Evolutionary conservation across 1,140 invertebrate genomes (phyloP), one percentile per base, ranked within the genome.

Genomic region (Drosophila ogumai): DNA sequence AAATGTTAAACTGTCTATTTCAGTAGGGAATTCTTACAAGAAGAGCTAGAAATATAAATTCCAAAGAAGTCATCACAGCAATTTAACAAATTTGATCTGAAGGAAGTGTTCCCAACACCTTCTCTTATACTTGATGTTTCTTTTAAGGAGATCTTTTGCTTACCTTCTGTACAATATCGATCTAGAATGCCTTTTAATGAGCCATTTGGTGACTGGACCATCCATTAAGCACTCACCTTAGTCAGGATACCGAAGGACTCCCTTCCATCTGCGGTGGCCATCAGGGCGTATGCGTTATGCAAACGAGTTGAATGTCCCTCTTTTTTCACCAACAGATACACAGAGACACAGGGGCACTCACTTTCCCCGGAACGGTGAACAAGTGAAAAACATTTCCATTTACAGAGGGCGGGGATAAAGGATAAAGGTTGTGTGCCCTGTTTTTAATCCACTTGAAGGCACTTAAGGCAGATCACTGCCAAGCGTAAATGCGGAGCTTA

Each of bases 401-500:
- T 73, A 36, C 17, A 32, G 12, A 54, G 22, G n/a, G 22, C 22
- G 41, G 32, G 15, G 22, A 12, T n/a, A n/a, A n/a, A n/a, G n/a
- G n/a, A n/a, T n/a, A n/a, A n/a, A n/a, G 38, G 34, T 38, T 19
- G 43, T 63, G 57, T 59, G 67, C 75, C 75, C 76, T 87, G 72
- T 82, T 87, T 87, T 87, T 87, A 87, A 87, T 87, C 75, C 82
- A 82, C 84, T 87, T 82, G 66, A 72, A 77, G 82, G 66, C 75
- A 87, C 84, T 87, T 82, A 76, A 76, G 82, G 64, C 59, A 68
- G 63, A 65, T 76, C 64, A 63, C 49, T 75, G 81, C 80, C 80
- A 49, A 67, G 69, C 56, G 71, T 50, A 63, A 79, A 63, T 78
- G 80, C 47, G 74, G 28, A 71, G 44, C 49, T 69, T 49, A 69